Base-by-base conservation (phyloP, 2,888 invertebrate genomes). In the Machimus rusticus region DNA sequence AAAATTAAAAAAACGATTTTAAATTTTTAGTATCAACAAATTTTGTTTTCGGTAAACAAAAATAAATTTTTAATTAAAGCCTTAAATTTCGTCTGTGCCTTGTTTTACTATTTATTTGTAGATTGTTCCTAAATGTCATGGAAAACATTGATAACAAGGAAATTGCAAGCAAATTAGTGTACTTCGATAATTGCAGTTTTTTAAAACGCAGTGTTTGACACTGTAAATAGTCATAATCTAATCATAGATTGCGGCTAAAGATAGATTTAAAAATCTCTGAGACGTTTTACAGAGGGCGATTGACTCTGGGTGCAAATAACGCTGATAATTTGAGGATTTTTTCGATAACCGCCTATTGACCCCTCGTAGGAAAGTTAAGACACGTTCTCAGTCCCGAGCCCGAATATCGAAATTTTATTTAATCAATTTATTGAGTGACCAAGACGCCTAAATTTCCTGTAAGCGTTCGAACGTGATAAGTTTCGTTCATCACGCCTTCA, bases 341-440 rank as follows among this genome's bases (percentile, higher is more conserved):
- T 31, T 74, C 78, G 88, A 88, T 88, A 88, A 88, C 87, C 87
- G 88, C 87, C 57, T 87, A 82, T 87, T 87, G 88, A 88, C 87
- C 88, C 76, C 87, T 16, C 79, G 23, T 57, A 66, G 82, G 19
- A 55, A 82, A 51, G 55, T 57, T 37, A 55, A 74, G 23, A 43
- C 39, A 85, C 76, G 37, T 19, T 85, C 74, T 23, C n/a, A 51
- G 51, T 4, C 51, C 31, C 16, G 5, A 6, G 34, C 8, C 82
- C 46, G 16, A 57, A 57, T 51, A 55, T 82, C 43, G 28, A 46
- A n/a, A n/a, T 79, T 39, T 14, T 46, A 46, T 79, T 79, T 46
- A 46, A 23, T 79, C 28, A 23, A 19, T 37, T 78, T 51, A 81
- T 51, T 34, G 55, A 55, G 31, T 31, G 55, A 28, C 34, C 55